A percentile compares a stretch with the other conserved stretches of the same genome.
These are phyloP conservation scores for Cryptoleucopteryx plumbea DNA, from an alignment of 2,113 vertebrate genomes.

Conservation along the genomic window DNA sequence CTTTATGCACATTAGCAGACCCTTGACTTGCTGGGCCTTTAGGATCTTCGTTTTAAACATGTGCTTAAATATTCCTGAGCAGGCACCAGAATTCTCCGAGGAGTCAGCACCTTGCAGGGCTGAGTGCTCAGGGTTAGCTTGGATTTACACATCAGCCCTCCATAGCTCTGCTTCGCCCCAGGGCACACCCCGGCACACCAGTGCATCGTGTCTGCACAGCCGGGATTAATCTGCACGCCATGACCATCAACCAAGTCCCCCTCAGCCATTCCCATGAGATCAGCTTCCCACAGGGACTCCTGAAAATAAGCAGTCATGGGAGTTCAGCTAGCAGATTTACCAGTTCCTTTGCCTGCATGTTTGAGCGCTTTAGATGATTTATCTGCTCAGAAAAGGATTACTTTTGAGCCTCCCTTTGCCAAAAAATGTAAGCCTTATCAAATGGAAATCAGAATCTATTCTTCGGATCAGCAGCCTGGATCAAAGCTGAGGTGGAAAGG, in stretches of 20 bases:
- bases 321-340: background rate
- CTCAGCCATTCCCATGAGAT: background rate
- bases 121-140: accelerated
- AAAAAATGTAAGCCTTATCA: conserved; percentile 42
- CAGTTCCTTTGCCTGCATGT: background rate
- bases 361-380: conserved; percentile 13
- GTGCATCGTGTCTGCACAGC: accelerated
- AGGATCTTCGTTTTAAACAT: accelerated
- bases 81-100: accelerated
- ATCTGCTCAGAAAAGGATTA: conserved; percentile 60
- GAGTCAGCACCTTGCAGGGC: accelerated
- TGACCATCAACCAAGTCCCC: accelerated
- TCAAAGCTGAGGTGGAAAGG: conserved; percentile 45
- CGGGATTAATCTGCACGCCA: accelerated
- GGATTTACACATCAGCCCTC: accelerated
- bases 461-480: conserved; percentile 26
- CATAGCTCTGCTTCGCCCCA: accelerated
- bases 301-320: background rate
- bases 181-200: background rate
- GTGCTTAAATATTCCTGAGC: accelerated
- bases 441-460: conserved; percentile 51
- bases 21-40: accelerated
- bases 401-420: conserved; percentile 33
- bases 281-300: background rate
- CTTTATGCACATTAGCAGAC: background rate